Evolutionary conservation across 2,113 vertebrate genomes (phyloP).

Genomic region (Callorhinus ursinus): DNA sequence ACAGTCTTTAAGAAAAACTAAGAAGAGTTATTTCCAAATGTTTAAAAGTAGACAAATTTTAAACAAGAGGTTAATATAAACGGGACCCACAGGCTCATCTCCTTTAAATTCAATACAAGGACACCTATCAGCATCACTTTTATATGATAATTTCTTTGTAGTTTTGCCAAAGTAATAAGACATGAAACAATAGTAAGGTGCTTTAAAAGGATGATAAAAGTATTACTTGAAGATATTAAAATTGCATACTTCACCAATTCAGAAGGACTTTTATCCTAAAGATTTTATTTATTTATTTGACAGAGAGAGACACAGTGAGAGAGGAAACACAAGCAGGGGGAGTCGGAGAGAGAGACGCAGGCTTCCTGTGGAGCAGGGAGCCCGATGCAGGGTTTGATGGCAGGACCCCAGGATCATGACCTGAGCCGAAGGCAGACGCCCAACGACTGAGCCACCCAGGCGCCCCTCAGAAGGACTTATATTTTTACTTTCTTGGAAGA

Average conservation of each 20-base stretch:
- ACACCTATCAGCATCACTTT: neutral
- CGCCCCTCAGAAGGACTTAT: neutral
- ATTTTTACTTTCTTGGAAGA: neutral
- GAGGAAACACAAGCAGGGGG: too few relatives aligned
- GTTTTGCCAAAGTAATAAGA: neutral
- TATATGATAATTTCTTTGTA: neutral
- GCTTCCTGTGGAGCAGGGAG: too few relatives aligned
- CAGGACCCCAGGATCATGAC: too few relatives aligned
- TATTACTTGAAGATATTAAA: neutral
- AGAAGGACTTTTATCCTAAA: too few relatives aligned
- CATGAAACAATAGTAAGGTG: neutral
- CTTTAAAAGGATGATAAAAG: neutral
- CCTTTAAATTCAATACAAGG: neutral
- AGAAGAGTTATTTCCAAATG: neutral
- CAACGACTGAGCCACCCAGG: too few relatives aligned
- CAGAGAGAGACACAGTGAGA: too few relatives aligned
- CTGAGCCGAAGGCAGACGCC: too few relatives aligned
- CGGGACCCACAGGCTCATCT: neutral
- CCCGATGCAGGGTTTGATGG: too few relatives aligned
- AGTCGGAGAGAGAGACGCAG: too few relatives aligned
- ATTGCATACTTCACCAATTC: neutral
- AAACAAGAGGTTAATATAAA: neutral
- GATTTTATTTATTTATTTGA: too few relatives aligned
- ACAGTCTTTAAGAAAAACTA: neutral
- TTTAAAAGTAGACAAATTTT: constrained; percentile 10